Evolutionary conservation across 2,888 invertebrate species (phyloP).

Genomic region (Pristionchus japonicus): DNA sequence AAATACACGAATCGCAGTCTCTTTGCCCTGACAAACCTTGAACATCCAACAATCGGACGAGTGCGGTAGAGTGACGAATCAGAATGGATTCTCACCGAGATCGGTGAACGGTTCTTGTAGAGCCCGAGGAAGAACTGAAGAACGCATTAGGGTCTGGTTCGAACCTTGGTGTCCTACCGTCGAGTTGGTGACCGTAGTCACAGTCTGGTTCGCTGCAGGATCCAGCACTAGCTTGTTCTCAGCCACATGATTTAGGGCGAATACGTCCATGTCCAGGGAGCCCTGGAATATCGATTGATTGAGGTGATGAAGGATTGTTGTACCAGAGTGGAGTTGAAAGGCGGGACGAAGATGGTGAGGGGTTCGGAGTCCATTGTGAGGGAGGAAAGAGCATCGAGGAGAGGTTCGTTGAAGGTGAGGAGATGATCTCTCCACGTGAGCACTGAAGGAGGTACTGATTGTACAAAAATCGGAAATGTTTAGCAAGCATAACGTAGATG

Average conservation of each 20-base stretch:
- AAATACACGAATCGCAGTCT: background rate
- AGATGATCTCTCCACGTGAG: slow-evolving; percentile 47
- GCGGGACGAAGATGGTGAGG: slow-evolving; percentile 47
- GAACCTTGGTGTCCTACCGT: background rate
- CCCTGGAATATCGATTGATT: background rate
- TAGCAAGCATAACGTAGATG: no score
- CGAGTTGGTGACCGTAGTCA: slow-evolving; percentile 41
- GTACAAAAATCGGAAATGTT: no score
- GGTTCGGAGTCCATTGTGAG: slow-evolving; percentile 46
- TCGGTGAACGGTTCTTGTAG: slow-evolving; percentile 38
- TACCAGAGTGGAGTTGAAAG: slow-evolving; percentile 15
- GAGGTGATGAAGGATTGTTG: background rate
- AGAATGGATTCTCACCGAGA: slow-evolving; percentile 19
- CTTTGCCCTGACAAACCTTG: no score
- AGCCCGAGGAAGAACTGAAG: slow-evolving; percentile 44
- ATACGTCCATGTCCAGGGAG: slow-evolving; percentile 36
- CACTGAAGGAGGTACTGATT: background rate
- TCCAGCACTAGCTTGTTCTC: slow-evolving; percentile 29
- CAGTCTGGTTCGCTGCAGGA: background rate
- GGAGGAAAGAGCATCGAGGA: slow-evolving; percentile 31
- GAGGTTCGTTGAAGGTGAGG: slow-evolving; percentile 38
- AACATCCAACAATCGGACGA: background rate
- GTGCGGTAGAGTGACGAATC: background rate
- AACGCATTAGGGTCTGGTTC: background rate
- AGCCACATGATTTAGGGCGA: slow-evolving; percentile 40